Conservation (phyloP, 2,888 invertebrate genomes). For the Auanema sp. region DNA sequence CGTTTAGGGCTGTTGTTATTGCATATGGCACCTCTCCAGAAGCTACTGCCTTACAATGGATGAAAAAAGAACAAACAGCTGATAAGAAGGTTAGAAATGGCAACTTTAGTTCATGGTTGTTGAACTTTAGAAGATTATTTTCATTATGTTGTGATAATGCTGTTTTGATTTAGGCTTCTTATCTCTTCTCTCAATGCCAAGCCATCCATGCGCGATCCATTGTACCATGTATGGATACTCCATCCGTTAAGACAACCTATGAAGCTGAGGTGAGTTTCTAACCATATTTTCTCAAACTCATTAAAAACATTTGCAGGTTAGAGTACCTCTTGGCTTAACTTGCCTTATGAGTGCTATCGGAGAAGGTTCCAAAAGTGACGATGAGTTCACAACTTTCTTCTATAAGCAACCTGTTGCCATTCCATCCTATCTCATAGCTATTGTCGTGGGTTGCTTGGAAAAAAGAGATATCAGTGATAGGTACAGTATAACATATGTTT, state of each 20-base stretch:
- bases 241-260: conserved; percentile 84
- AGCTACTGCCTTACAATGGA: conserved; percentile 81
- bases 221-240: conserved; percentile 92
- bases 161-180: conserved; percentile 29
- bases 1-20: conserved; percentile 29
- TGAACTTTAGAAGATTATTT: not conserved
- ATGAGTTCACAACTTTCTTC: conserved; percentile 46
- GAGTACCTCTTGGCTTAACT: conserved; percentile 76
- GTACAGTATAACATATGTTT: not conserved
- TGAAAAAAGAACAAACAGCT: conserved; percentile 82
- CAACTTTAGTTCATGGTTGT: not conserved
- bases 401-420: conserved; percentile 74
- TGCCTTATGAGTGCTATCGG: conserved; percentile 84
- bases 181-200: conserved; percentile 54
- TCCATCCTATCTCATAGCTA: conserved; percentile 85
- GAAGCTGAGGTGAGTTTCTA: conserved; percentile 70
- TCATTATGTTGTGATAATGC: not conserved
- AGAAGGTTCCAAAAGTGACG: conserved; percentile 45
- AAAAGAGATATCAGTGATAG: conserved; percentile 67
- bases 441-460: conserved; percentile 82
- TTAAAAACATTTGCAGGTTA: conserved; percentile 68
- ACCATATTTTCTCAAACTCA: not conserved
- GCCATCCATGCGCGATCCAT: conserved; percentile 69
- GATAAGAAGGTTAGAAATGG: conserved; percentile 77
- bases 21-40: conserved; percentile 51